Percentiles rank a stretch among this genome's conserved stretches.
phyloP scores from a whole-genome alignment of 2,888 invertebrate species.

The Hirtodrosophila trivittata region DNA sequence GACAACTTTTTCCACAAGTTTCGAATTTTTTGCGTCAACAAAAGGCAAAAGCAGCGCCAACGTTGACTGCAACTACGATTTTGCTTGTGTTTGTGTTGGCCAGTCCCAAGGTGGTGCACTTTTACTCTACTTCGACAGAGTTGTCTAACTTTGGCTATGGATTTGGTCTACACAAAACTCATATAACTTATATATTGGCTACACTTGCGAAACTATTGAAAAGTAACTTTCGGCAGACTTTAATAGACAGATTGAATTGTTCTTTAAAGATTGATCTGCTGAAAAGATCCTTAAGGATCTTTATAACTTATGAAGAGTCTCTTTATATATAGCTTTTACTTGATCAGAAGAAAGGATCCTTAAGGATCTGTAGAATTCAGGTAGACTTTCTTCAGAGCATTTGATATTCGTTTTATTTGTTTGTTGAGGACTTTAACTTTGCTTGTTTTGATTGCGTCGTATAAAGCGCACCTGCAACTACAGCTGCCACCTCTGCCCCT shows the following conservation, averaged over 20 bases:
- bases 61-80: constrained; percentile 43
- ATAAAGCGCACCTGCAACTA: constrained; percentile 66
- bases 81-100: constrained; percentile 72
- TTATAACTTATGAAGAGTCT: not conserved
- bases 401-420: constrained; percentile 14
- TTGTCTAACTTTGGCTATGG: constrained; percentile 26
- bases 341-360: no score
- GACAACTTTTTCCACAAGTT: constrained; percentile 78
- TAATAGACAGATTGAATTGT: no score
- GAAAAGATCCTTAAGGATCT: no score
- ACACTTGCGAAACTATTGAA: no score
- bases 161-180: no score
- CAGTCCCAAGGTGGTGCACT: constrained; percentile 59
- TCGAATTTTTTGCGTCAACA: constrained; percentile 75
- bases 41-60: constrained; percentile 68
- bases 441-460: constrained; percentile 71
- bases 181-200: no score
- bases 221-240: no score
- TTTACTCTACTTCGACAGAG: constrained; percentile 20
- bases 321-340: no score
- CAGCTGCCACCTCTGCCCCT: constrained; percentile 1
- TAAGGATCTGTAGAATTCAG: no score
- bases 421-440: constrained; percentile 15
- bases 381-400: constrained; percentile 40
- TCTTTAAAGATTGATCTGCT: no score